These are phyloP conservation scores for Porphyrio hochstetteri DNA, from an alignment of 2,113 vertebrate genomes.

Conservation along the genomic window DNA sequence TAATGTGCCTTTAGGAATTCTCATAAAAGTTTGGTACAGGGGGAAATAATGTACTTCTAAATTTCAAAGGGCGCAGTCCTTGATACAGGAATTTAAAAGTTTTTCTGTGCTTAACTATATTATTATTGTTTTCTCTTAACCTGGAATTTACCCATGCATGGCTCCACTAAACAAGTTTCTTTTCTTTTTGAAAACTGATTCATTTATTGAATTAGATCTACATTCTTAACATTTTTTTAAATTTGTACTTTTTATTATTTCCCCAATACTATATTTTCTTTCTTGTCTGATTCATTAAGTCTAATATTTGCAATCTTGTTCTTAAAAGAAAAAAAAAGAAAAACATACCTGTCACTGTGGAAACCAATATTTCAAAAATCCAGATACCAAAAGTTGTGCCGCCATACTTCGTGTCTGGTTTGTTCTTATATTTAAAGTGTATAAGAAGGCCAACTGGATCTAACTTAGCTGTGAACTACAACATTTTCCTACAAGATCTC, in stretches of 20 bases:
- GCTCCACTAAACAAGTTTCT: neutral
- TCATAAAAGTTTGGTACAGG: neutral
- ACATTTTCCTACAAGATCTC: neutral
- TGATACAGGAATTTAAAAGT: neutral
- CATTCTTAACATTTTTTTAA: neutral
- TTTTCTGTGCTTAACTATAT: neutral
- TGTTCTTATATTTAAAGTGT: neutral
- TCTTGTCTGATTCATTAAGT: neutral
- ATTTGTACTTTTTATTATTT: neutral
- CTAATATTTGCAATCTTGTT: neutral
- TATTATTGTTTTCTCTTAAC: neutral
- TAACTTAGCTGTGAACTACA: neutral
- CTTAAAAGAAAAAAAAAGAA: neutral
- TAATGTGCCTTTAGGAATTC: neutral
- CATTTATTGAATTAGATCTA: neutral
- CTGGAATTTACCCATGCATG: neutral
- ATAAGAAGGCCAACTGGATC: neutral
- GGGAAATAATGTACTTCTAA: rapidly evolving
- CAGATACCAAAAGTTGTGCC: neutral
- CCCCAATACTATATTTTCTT: neutral
- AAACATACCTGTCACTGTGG: neutral
- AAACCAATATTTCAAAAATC: neutral
- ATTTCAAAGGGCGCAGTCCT: neutral
- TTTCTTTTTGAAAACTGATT: neutral
- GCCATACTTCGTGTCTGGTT: neutral